These are phyloP conservation scores for Macropus fuliginosus DNA, from an alignment of 2,797 vertebrate species.

Conservation along the genomic window DNA sequence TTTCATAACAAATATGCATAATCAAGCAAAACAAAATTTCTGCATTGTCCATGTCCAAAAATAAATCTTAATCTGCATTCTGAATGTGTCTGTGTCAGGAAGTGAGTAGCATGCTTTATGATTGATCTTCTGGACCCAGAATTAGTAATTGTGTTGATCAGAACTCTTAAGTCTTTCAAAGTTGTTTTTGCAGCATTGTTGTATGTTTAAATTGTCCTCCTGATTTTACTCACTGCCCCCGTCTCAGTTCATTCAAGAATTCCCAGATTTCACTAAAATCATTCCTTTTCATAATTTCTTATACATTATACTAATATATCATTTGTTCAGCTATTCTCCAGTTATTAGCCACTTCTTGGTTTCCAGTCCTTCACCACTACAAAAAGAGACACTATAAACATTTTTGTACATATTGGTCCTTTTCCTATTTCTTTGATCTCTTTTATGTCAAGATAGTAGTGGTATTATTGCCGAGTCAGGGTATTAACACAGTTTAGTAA, in stretches of 20 bases:
- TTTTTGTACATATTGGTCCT: neutral
- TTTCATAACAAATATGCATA: neutral
- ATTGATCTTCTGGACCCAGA: neutral
- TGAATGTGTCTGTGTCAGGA: neutral
- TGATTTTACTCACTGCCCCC: neutral
- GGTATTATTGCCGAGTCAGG: neutral
- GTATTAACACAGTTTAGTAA: neutral
- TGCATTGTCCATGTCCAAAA: neutral
- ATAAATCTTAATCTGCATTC: neutral
- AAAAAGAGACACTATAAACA: neutral
- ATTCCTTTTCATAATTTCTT: neutral
- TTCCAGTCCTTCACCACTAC: neutral
- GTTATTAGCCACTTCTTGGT: neutral
- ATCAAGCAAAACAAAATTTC: neutral
- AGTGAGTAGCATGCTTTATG: neutral
- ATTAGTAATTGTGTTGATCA: neutral
- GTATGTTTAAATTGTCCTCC: neutral
- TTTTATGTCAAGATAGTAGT: neutral
- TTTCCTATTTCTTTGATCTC: neutral
- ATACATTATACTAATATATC: neutral
- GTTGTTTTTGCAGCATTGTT: neutral
- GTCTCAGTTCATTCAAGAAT: neutral
- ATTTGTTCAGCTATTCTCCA: neutral
- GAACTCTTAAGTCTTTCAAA: neutral
- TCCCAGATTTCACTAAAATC: neutral